Conservation (phyloP, 1,140 invertebrate genomes). For the Zeugodacus cucurbitae region DNA sequence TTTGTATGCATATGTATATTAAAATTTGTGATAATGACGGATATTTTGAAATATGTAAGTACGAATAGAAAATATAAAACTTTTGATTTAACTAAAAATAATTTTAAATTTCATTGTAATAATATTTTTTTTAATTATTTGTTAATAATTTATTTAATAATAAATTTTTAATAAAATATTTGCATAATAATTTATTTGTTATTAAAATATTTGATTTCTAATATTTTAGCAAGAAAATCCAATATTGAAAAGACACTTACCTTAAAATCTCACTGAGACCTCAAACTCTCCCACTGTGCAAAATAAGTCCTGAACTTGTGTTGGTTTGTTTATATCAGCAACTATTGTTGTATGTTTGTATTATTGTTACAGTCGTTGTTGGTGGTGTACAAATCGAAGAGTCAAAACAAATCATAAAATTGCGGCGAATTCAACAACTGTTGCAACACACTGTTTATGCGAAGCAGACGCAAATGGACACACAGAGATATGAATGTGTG, state of each 20-base stretch:
- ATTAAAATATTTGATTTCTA: too few relatives aligned
- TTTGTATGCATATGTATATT: too few relatives aligned
- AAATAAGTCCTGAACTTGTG: not conserved
- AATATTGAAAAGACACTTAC: not conserved
- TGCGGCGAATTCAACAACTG: constrained; percentile 29
- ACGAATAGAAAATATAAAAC: too few relatives aligned
- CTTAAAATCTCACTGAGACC: not conserved
- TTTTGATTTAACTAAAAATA: too few relatives aligned
- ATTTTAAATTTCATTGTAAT: too few relatives aligned
- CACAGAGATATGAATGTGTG: not conserved
- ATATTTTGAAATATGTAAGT: too few relatives aligned
- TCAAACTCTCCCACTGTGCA: not conserved
- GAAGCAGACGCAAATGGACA: not conserved
- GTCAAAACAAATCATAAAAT: constrained; percentile 22
- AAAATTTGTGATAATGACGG: too few relatives aligned
- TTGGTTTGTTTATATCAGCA: not conserved
- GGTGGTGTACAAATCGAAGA: not conserved
- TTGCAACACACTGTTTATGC: constrained; percentile 4
- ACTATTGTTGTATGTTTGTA: not conserved
- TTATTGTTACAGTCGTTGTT: not conserved
- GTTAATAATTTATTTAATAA: too few relatives aligned
- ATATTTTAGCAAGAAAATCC: too few relatives aligned
- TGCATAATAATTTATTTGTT: too few relatives aligned
- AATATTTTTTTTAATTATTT: too few relatives aligned
- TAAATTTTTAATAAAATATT: too few relatives aligned